Evolutionary conservation across 2,888 invertebrate genomes (phyloP).

Genomic region (Branchinecta sandiegonensis): DNA sequence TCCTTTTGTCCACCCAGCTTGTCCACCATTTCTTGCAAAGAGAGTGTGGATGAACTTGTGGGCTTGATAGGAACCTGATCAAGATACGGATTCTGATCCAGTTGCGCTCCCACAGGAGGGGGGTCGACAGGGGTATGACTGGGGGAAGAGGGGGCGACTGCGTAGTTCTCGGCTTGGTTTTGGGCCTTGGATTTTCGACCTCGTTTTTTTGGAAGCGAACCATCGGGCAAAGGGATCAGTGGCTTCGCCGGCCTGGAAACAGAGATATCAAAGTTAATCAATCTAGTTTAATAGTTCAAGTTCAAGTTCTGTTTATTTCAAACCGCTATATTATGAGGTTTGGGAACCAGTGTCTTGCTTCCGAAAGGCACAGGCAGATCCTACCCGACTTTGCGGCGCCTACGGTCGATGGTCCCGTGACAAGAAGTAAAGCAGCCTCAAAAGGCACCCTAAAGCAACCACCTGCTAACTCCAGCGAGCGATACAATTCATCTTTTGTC

Average conservation of each 20-base stretch:
- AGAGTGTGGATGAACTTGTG: slow-evolving; percentile 2
- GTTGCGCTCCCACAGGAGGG: not conserved
- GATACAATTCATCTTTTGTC: too few relatives aligned
- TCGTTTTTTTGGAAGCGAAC: slow-evolving; percentile 1
- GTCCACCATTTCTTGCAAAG: slow-evolving; percentile 6
- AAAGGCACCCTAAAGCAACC: too few relatives aligned
- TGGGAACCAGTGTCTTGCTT: too few relatives aligned
- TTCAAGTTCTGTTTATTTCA: too few relatives aligned
- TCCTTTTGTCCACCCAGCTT: not conserved
- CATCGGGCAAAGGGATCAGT: not conserved
- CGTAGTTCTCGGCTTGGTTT: too few relatives aligned
- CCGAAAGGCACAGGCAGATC: too few relatives aligned
- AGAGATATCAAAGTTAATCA: not conserved
- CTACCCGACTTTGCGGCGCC: too few relatives aligned
- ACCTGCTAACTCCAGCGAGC: too few relatives aligned
- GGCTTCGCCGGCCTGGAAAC: not conserved
- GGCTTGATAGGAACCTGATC: not conserved
- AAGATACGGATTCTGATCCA: not conserved
- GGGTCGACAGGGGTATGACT: not conserved
- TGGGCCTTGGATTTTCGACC: slow-evolving; percentile 6
- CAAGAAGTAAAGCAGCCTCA: too few relatives aligned
- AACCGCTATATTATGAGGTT: too few relatives aligned
- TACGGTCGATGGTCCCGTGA: too few relatives aligned
- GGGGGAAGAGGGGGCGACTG: not conserved
- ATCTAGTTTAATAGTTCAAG: too few relatives aligned